Base-by-base conservation (phyloP, 2,113 vertebrate genomes). In the Anolis sagrei region DNA sequence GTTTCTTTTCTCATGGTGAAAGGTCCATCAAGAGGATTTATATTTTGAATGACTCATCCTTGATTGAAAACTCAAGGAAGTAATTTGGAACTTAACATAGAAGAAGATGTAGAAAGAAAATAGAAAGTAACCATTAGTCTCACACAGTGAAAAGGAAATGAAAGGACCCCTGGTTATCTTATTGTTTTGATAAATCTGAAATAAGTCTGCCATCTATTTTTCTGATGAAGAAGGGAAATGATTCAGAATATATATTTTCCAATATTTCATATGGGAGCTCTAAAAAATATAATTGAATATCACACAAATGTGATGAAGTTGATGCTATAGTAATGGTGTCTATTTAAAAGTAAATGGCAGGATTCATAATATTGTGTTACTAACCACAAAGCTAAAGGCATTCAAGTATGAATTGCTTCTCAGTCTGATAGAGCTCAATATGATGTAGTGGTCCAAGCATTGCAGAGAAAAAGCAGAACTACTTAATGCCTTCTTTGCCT, bases 281-380 rank as follows among this genome's bases (percentile, higher is more conserved):
- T 61, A 89, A 49, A n/a, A 93, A 94, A 92, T 89, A 88, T 89
- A 88, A 85, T 75, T 48, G 27, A 86, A 81, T 0, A 76, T 29
- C 89, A 29, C 88, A 92, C 25, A 21, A 85, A n/a, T n/a, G n/a
- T n/a, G n/a, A n/a, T n/a, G n/a, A n/a, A 82, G 86, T 75, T 89
- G 36, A 89, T 68, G 3, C 48, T 87, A 68, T 11, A 51, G 84
- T 88, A 83, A 84, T 39, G 1, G 89, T 79, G 76, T 77, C 70
- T 34, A 64, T 88, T 93, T 91, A 2, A 62, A 81, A 81, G 74
- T 51, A 74, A 2, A 80, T 29, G 5, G 14, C 16, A 48, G 51
- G 73, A 87, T 86, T 86, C 62, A 73, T 76, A 81, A 58, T 21
- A 29, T n/a, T 23, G 5, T 66, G 2, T 3, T 86, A 89, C 86